A percentile compares a stretch with the other conserved stretches of the same genome.
These are phyloP conservation scores for Oxytorus armatus DNA, from an alignment of 2,888 invertebrate genomes.

Conservation along the genomic window DNA sequence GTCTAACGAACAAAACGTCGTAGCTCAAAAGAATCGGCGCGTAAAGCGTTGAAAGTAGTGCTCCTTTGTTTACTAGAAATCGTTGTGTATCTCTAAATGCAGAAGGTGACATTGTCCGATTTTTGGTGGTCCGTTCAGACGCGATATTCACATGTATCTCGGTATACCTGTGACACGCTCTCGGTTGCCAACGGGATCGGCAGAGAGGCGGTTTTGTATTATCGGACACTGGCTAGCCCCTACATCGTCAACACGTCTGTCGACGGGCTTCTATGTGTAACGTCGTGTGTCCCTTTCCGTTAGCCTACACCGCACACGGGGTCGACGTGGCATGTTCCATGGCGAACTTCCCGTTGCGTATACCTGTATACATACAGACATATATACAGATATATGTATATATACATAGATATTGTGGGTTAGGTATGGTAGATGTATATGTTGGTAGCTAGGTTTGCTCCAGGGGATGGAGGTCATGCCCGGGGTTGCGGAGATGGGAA, in stretches of 20 bases:
- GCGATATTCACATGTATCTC: background rate
- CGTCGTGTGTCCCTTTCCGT: constrained; percentile 55
- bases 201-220: constrained; percentile 75
- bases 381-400: constrained; percentile 28
- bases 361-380: constrained; percentile 25
- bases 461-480: constrained; percentile 58
- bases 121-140: constrained; percentile 9
- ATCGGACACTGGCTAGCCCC: constrained; percentile 80
- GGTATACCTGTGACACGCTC: constrained; percentile 41
- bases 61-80: background rate
- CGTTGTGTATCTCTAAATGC: background rate
- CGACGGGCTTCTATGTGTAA: constrained; percentile 62
- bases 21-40: background rate
- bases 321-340: constrained; percentile 66
- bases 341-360: constrained; percentile 52
- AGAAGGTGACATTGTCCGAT: constrained; percentile 22
- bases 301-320: constrained; percentile 50
- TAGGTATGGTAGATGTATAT: no score
- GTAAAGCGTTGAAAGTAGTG: background rate
- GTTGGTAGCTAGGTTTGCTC: constrained; percentile 39
- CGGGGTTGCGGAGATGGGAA: constrained; percentile 58
- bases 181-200: constrained; percentile 10
- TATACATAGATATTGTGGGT: no score
- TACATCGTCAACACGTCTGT: constrained; percentile 81
- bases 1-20: background rate